Conservation (phyloP, 2,113 vertebrate genomes). For the Gyps fulvus region DNA sequence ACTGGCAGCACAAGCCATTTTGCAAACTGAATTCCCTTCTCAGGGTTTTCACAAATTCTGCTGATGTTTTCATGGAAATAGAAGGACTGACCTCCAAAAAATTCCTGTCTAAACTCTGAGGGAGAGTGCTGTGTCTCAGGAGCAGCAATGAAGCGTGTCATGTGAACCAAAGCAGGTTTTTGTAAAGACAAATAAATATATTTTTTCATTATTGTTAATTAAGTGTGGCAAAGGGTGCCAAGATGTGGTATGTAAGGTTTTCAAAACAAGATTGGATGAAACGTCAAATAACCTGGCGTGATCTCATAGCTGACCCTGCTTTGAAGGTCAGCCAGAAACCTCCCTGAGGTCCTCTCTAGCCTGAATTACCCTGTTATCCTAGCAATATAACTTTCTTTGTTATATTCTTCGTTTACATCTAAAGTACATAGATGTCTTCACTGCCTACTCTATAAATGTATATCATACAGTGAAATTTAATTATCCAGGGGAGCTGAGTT, state of each 20-base stretch:
- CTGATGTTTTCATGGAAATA: neutral
- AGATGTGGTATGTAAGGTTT: neutral
- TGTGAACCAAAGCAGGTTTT: neutral
- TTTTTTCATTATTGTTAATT: neutral
- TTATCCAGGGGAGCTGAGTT: neutral
- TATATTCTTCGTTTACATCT: neutral
- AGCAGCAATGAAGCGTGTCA: neutral
- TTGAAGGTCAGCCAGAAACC: neutral
- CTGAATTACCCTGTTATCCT: neutral
- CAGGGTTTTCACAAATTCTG: neutral
- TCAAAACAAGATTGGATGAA: neutral
- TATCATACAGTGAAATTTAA: neutral
- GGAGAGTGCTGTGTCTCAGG: neutral
- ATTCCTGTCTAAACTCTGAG: neutral
- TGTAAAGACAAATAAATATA: neutral
- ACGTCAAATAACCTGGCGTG: neutral
- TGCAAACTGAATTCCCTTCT: neutral
- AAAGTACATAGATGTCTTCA: neutral
- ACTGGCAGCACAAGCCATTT: neutral
- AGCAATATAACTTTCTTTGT: neutral
- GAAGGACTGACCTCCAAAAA: neutral
- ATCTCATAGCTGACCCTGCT: neutral
- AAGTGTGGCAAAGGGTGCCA: neutral
- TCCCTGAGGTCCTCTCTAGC: neutral
- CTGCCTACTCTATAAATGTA: neutral